Percentiles rank a stretch among this genome's conserved stretches.
Conservation (phyloP, 2,113 vertebrate species). For the Physeter macrocephalus region DNA sequence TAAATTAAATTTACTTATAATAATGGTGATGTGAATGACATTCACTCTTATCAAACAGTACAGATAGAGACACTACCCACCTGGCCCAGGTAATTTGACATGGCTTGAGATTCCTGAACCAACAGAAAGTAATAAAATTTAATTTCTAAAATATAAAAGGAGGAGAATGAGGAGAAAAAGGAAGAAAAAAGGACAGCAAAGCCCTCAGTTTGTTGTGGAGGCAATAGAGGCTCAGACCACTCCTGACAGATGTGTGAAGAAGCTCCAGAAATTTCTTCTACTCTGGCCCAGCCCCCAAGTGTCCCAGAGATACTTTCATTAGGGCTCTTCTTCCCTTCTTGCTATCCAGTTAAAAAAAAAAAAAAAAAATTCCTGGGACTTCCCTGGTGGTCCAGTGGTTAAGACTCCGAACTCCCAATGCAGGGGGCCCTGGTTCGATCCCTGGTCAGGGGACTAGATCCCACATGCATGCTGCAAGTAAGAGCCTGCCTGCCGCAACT, state of each 20-base stretch:
- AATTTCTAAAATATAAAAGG: background rate
- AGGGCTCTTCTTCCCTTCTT: background rate
- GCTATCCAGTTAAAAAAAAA: background rate
- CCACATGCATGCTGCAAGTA: too few species aligned
- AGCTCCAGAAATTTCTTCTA: background rate
- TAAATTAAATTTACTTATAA: background rate
- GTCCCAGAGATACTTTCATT: background rate
- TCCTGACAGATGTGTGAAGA: background rate
- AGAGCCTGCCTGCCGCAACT: too few species aligned
- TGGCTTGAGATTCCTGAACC: background rate
- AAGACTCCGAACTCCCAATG: too few species aligned
- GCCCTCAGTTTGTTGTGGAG: background rate
- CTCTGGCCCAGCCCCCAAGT: background rate
- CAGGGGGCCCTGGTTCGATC: too few species aligned
- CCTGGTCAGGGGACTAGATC: too few species aligned
- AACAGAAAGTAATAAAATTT: background rate
- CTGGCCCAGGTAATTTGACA: background rate
- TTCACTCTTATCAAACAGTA: background rate
- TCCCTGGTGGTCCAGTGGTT: too few species aligned
- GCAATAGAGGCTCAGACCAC: background rate
- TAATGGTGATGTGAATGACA: background rate
- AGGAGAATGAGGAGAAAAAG: background rate
- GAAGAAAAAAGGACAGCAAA: background rate
- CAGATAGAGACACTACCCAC: background rate
- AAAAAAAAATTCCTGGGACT: background rate